These are phyloP conservation scores for Hyalella azteca DNA, from an alignment of 2,888 invertebrate genomes.

Conservation along the genomic window DNA sequence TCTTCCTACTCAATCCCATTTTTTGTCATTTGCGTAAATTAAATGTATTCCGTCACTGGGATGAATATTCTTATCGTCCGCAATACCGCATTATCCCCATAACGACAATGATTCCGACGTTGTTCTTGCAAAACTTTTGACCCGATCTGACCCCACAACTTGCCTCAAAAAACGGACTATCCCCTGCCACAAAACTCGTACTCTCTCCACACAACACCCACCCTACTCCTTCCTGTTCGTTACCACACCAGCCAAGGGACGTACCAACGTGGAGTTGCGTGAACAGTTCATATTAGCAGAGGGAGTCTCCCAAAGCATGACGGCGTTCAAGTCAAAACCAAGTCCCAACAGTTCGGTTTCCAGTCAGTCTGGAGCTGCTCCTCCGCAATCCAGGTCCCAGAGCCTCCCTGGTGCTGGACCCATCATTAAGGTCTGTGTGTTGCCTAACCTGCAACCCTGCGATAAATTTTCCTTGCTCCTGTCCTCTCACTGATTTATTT, in stretches of 20 bases:
- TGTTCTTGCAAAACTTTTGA: no score
- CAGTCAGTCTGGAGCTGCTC: conserved; percentile 62
- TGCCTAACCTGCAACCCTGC: background rate
- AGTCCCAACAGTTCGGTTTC: conserved; percentile 71
- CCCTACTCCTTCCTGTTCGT: conserved; percentile 25
- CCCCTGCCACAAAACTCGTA: background rate
- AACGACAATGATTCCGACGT: no score
- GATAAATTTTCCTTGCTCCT: background rate
- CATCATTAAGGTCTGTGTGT: conserved; percentile 84
- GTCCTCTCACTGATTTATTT: no score
- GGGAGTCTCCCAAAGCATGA: conserved; percentile 98
- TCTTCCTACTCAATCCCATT: no score
- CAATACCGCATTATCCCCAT: no score
- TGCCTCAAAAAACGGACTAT: no score
- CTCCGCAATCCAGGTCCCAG: conserved; percentile 60
- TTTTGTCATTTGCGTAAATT: no score
- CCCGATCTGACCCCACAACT: no score
- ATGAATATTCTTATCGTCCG: no score
- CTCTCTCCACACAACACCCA: conserved; percentile 11
- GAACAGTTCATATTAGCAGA: conserved; percentile 99
- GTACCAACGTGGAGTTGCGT: conserved; percentile 98
- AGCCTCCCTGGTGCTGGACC: conserved; percentile 76
- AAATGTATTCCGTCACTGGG: no score
- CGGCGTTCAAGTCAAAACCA: conserved; percentile 91
- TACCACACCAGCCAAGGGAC: conserved; percentile 86